phyloP scores from a whole-genome alignment of 2,797 vertebrate genomes.

The Erpetoichthys calabaricus region DNA sequence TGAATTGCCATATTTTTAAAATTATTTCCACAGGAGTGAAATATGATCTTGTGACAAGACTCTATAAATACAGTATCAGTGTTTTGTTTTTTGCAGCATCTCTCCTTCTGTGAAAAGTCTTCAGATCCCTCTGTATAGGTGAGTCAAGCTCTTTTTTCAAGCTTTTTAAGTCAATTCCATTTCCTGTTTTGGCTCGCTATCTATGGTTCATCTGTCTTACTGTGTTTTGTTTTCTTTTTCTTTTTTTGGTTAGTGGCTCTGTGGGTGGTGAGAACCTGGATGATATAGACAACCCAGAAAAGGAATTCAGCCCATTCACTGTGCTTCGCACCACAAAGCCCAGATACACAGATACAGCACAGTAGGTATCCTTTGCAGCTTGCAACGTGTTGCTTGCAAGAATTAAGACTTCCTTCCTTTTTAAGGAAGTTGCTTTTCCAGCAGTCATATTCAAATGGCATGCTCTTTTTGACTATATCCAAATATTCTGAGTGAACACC shows the following conservation, averaged over 20 bases:
- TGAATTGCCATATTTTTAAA: too few species aligned
- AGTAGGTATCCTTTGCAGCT: constrained; percentile 23
- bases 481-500: too few species aligned
- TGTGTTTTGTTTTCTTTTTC: constrained; percentile 12
- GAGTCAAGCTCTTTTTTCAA: constrained; percentile 21
- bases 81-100: constrained; percentile 30
- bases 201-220: constrained; percentile 12
- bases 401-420: background rate
- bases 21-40: too few species aligned
- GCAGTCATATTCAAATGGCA: background rate
- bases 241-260: constrained; percentile 33
- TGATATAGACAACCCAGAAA: constrained; percentile 31
- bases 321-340: constrained; percentile 25
- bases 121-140: constrained; percentile 46
- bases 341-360: constrained; percentile 20
- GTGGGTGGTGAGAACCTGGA: constrained; percentile 42
- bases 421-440: background rate
- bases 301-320: constrained; percentile 33
- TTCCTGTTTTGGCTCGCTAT: constrained; percentile 10
- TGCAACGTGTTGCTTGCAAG: background rate
- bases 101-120: constrained; percentile 39
- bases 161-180: background rate
- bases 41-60: too few species aligned
- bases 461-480: background rate
- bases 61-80: too few species aligned